phyloP scores from a whole-genome alignment of 2,888 invertebrate species.

The Lingula anatina region DNA sequence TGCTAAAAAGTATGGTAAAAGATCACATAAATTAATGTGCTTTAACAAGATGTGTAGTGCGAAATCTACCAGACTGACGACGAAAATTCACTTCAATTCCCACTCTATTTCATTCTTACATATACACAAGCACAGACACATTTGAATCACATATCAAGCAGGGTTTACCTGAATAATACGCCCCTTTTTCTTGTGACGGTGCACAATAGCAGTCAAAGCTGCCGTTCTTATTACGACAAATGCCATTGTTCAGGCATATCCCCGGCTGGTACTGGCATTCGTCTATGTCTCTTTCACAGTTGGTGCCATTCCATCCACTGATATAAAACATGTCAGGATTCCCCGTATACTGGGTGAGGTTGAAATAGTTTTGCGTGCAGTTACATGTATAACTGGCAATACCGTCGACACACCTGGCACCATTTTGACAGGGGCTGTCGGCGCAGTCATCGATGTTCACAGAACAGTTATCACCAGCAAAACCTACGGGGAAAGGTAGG shows the following conservation, averaged over 20 bases:
- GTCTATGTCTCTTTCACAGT: constrained; percentile 28
- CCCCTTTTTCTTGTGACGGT: constrained; percentile 12
- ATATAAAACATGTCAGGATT: constrained; percentile 54
- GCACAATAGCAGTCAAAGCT: not conserved
- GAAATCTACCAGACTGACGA: too few species aligned
- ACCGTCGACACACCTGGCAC: constrained; percentile 18
- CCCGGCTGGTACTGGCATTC: constrained; percentile 18
- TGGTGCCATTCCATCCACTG: constrained; percentile 34
- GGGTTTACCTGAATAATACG: constrained; percentile 18
- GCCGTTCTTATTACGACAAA: too few species aligned
- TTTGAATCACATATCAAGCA: too few species aligned
- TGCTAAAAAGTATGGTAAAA: too few species aligned
- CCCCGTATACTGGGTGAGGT: constrained; percentile 7
- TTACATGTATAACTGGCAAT: constrained; percentile 18
- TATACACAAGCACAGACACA: too few species aligned
- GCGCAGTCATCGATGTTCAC: constrained; percentile 20
- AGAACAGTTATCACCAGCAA: constrained; percentile 3
- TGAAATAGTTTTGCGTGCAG: constrained; percentile 15
- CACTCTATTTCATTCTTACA: too few species aligned
- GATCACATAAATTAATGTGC: too few species aligned
- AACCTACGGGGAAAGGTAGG: too few species aligned
- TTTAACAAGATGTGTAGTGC: too few species aligned
- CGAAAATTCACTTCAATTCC: too few species aligned
- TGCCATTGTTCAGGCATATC: constrained; percentile 25
- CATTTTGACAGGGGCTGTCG: constrained; percentile 19